Percentiles rank a stretch among this genome's conserved stretches.
phyloP scores from a whole-genome alignment of 1,140 invertebrate genomes.

The Halesus radiatus region DNA sequence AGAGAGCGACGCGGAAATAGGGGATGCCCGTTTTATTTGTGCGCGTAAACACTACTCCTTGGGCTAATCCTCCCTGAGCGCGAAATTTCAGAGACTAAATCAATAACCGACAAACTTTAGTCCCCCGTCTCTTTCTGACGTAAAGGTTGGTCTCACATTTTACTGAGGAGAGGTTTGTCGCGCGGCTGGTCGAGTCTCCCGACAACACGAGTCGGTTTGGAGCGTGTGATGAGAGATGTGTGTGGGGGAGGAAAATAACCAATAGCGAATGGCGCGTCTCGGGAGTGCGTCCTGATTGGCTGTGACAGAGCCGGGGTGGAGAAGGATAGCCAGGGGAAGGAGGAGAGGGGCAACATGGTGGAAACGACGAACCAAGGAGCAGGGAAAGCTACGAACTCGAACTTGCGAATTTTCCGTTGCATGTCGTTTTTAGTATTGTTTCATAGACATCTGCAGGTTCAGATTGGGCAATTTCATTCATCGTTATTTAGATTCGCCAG shows the following conservation, averaged over 20 bases:
- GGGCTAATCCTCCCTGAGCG: constrained; percentile 52
- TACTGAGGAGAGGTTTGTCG: background rate
- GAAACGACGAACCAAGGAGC: constrained; percentile 38
- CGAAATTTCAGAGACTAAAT: constrained; percentile 13
- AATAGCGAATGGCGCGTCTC: constrained; percentile 52
- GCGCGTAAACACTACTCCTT: constrained; percentile 54
- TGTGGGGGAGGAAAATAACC: constrained; percentile 60
- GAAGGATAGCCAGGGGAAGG: constrained; percentile 20
- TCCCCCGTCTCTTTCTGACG: constrained; percentile 25
- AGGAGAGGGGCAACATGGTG: constrained; percentile 49
- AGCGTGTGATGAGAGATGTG: constrained; percentile 46
- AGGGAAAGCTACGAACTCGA: constrained; percentile 5
- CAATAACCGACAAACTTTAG: background rate
- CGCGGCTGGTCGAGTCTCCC: background rate
- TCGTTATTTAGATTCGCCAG: too few relatives aligned
- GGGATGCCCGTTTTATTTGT: constrained; percentile 53
- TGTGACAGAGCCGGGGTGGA: constrained; percentile 29
- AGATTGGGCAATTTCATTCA: background rate
- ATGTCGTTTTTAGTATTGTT: constrained; percentile 5
- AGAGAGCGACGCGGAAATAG: constrained; percentile 61
- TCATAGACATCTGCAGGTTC: background rate
- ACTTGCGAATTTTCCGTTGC: constrained; percentile 4
- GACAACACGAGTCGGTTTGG: constrained; percentile 23
- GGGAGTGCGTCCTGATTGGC: constrained; percentile 60
- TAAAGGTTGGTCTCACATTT: background rate